Percentiles rank a stretch among this genome's conserved stretches.
Conservation (phyloP, 1,140 invertebrate genomes). For the Wiebesia pumilae region DNA sequence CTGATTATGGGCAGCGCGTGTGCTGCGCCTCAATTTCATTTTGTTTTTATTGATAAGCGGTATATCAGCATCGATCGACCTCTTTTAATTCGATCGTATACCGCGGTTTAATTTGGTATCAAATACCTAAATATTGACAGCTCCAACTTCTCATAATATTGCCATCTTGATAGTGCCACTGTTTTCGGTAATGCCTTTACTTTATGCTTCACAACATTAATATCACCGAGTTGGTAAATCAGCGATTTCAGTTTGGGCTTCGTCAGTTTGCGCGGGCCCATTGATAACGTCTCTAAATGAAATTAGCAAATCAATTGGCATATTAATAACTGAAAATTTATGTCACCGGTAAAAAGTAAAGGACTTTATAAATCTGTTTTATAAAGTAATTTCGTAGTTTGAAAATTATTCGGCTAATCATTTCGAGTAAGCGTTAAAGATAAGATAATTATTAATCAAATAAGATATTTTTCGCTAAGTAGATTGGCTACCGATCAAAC, state of each 20-base stretch:
- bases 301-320: background rate
- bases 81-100: background rate
- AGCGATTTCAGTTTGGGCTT: background rate
- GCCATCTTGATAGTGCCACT: too few relatives aligned
- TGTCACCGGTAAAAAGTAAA: too few relatives aligned
- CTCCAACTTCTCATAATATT: too few relatives aligned
- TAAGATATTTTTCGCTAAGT: background rate
- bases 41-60: too few relatives aligned
- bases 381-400: too few relatives aligned
- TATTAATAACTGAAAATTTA: background rate
- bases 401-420: background rate
- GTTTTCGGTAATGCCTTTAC: too few relatives aligned
- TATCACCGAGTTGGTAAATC: background rate
- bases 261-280: too few relatives aligned
- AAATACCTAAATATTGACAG: too few relatives aligned
- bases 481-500: conserved; percentile 11
- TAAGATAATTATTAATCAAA: too few relatives aligned
- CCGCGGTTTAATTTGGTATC: too few relatives aligned
- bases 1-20: background rate
- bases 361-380: too few relatives aligned
- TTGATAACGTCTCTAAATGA: too few relatives aligned
- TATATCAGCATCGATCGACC: background rate
- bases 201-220: background rate
- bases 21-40: background rate
- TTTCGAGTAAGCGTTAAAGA: background rate